These are phyloP conservation scores for Acrocephalus kingi DNA, from an alignment of 2,113 vertebrate genomes.

Conservation along the genomic window DNA sequence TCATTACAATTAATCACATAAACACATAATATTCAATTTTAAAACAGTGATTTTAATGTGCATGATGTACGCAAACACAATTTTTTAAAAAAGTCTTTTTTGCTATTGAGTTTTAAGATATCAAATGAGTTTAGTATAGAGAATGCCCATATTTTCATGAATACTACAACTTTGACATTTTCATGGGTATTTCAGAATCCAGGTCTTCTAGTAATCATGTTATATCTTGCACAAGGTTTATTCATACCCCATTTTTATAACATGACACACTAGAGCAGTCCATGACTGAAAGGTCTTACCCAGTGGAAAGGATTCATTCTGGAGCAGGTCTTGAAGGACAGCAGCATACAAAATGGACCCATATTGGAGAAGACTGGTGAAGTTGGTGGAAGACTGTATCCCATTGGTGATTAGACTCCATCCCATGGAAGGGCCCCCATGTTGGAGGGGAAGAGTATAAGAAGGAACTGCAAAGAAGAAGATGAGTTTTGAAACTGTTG, in stretches of 20 bases:
- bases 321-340: not conserved
- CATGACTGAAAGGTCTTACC: not conserved
- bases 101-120: not conserved
- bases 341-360: not conserved
- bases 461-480: not conserved
- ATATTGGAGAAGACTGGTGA: not conserved
- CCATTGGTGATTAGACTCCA: not conserved
- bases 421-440: not conserved
- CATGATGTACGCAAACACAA: not conserved
- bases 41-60: not conserved
- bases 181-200: not conserved
- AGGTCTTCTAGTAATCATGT: not conserved
- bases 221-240: not conserved
- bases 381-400: not conserved
- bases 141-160: not conserved
- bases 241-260: not conserved
- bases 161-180: not conserved
- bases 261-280: not conserved
- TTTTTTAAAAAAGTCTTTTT: not conserved
- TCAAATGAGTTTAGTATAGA: rapidly evolving
- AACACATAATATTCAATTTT: not conserved
- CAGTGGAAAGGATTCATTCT: not conserved
- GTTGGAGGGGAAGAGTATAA: not conserved
- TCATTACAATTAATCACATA: not conserved
- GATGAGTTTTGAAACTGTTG: not conserved